Evolutionary conservation across 2,797 vertebrate genomes (phyloP).

Genomic region (Xiphophorus birchmanni): DNA sequence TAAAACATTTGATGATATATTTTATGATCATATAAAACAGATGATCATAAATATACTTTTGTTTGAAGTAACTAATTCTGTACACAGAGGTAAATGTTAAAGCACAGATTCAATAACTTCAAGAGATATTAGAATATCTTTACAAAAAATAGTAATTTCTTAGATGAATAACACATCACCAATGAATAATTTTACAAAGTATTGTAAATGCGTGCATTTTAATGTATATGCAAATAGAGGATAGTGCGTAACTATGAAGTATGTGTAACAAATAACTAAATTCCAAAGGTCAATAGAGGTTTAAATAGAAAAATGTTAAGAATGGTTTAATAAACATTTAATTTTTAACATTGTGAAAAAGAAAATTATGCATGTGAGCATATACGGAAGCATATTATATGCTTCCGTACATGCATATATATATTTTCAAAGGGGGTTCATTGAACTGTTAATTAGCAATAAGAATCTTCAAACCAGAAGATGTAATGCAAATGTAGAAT

Average conservation of each 20-base stretch:
- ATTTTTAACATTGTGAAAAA: not conserved
- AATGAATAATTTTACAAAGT: not conserved
- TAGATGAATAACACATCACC: not conserved
- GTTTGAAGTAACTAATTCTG: not conserved
- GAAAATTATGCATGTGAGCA: not conserved
- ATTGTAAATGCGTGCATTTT: not conserved
- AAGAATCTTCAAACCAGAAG: conserved; percentile 33
- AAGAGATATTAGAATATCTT: not conserved
- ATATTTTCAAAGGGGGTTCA: conserved; percentile 31
- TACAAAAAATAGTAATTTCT: not conserved
- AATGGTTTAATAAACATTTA: not conserved
- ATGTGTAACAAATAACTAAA: not conserved
- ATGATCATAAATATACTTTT: not conserved
- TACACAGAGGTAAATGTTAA: not conserved
- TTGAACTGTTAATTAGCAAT: conserved; percentile 46
- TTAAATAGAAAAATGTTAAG: not conserved
- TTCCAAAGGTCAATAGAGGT: not conserved
- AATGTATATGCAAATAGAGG: not conserved
- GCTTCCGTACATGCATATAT: not conserved
- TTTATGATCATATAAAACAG: not conserved
- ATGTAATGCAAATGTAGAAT: conserved; percentile 36
- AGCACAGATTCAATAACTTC: not conserved
- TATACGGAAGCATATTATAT: conserved; percentile 14
- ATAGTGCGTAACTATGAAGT: not conserved
- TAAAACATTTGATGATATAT: too few relatives aligned